phyloP scores from a whole-genome alignment of 2,888 invertebrate species.

The Nomada fucata region DNA sequence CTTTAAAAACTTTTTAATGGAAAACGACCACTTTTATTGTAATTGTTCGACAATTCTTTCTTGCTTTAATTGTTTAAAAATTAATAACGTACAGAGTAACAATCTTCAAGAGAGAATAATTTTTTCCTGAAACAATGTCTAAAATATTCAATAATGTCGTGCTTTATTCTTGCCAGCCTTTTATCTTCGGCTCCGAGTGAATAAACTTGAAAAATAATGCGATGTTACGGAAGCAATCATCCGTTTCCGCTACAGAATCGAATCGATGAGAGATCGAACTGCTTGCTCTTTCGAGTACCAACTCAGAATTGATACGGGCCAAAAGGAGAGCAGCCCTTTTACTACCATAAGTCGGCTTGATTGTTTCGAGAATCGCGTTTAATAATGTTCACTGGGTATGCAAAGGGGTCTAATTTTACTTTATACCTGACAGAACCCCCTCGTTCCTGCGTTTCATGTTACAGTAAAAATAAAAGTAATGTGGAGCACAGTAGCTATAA shows the following conservation, averaged over 20 bases:
- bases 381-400: constrained; percentile 34
- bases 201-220: constrained; percentile 63
- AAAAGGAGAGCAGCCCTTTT: constrained; percentile 38
- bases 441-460: not conserved
- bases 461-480: not conserved
- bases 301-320: constrained; percentile 61
- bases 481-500: not conserved
- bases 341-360: constrained; percentile 4
- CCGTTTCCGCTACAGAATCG: constrained; percentile 66
- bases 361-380: constrained; percentile 44
- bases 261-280: constrained; percentile 61
- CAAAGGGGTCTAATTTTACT: constrained; percentile 26
- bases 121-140: not conserved
- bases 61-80: no score
- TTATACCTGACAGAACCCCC: not conserved
- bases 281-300: constrained; percentile 52
- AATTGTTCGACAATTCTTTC: no score
- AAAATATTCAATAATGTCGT: constrained; percentile 42
- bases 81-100: no score
- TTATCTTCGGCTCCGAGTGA: constrained; percentile 41
- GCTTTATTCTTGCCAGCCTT: constrained; percentile 2
- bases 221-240: constrained; percentile 73
- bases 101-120: not conserved
- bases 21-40: no score
- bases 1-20: no score